Conservation (phyloP, 2,113 vertebrate genomes). For the Prochilodus magdalenae region DNA sequence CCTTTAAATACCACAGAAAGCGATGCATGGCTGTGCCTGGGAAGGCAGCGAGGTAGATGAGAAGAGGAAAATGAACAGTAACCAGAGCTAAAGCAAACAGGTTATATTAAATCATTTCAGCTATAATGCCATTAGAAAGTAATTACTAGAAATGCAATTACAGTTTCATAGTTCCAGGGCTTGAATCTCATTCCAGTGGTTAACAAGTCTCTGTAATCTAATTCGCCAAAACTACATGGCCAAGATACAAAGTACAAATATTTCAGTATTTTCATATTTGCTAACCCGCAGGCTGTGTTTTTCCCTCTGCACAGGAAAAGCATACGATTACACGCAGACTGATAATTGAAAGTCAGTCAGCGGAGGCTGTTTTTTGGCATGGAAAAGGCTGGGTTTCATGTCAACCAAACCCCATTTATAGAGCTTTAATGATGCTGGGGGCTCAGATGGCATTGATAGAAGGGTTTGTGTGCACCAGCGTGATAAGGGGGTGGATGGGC, state of each 20-base stretch:
- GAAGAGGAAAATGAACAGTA: background rate
- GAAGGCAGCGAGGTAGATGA: slow-evolving; percentile 1
- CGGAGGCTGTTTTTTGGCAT: slow-evolving; percentile 49
- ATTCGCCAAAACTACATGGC: slow-evolving; percentile 14
- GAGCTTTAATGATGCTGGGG: slow-evolving; percentile 68
- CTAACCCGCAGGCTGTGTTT: slow-evolving; percentile 1
- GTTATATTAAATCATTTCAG: slow-evolving; percentile 1
- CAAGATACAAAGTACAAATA: too few species aligned
- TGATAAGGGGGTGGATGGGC: slow-evolving; percentile 71
- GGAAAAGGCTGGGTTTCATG: slow-evolving; percentile 61
- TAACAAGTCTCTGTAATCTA: slow-evolving; percentile 1
- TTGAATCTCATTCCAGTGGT: background rate
- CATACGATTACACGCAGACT: slow-evolving; percentile 51
- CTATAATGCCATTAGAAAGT: slow-evolving; percentile 4
- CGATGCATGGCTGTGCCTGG: slow-evolving; percentile 13
- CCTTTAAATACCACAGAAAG: slow-evolving; percentile 39
- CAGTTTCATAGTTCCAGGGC: slow-evolving; percentile 8
- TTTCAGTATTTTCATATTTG: slow-evolving; percentile 16
- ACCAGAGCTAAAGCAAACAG: slow-evolving; percentile 13
- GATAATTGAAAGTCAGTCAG: slow-evolving; percentile 52
- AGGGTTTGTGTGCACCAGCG: slow-evolving; percentile 65
- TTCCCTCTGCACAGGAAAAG: slow-evolving; percentile 21
- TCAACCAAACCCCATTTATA: slow-evolving; percentile 56
- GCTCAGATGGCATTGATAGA: slow-evolving; percentile 74
- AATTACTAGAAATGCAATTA: slow-evolving; percentile 7